Base-by-base conservation (phyloP, 2,797 vertebrate genomes). In the Gallinago stenura region DNA sequence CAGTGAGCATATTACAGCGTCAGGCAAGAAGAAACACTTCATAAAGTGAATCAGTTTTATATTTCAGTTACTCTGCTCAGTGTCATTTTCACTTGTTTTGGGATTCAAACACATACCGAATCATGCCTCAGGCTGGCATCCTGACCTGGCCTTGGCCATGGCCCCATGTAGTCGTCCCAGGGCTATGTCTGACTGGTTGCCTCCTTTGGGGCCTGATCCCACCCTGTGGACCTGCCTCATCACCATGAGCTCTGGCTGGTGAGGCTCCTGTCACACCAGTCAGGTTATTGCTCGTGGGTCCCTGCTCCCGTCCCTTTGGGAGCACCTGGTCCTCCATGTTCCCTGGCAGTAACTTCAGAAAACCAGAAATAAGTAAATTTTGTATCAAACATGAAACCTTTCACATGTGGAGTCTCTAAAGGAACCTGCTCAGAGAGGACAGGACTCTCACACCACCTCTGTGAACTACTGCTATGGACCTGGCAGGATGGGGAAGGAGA, bases 391-490 rank as follows among this genome's bases (percentile, higher is more conserved):
- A 43, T 0, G 0, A 76, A 72, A 35, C 5, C 2, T n/a, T 35
- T 33, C 31, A 43, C 0, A 0, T 2, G 3, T 26, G 57, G 17
- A 61, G 10, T 15, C 48, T 54, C 48, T 54, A 50, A 39, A 41
- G 20, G 22, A 90, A 26, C 10, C 37, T 41, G 14, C 16, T 46
- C 12, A 53, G 43, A 2, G 4, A 80, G 11, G 6, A 35, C 18
- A 46, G 24, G 26, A 71, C 48, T 46, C 53, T n/a, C 41, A 48
- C 12, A 46, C 3, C 0, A 1, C 18, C 28, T 43, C 71, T 79
- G 39, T 31, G 33, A 82, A 64, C 48, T 8, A 12, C 33, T 82
- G 51, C 41, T 25, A 9, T 33, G 35, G 43, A 48, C 61, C 18
- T 2, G 12, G 26, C 28, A 70, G 15, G 7, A 46, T 6, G 10